Evolutionary conservation across 1,140 invertebrate species (phyloP).

Genomic region (Drosophila eugracilis): DNA sequence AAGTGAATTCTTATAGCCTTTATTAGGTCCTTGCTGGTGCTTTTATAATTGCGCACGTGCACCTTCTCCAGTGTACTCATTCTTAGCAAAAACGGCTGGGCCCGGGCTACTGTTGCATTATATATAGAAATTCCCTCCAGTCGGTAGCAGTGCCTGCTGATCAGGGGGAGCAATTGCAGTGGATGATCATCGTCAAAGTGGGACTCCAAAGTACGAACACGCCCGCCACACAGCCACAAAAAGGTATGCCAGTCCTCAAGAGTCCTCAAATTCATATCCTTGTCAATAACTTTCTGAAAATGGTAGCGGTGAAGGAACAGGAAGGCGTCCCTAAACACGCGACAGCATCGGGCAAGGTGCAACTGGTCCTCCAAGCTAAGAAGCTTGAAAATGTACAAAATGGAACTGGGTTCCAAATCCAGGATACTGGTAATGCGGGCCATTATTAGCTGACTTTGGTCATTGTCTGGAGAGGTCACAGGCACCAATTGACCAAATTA

Average conservation of each 20-base stretch:
- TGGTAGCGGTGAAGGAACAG: slow-evolving; percentile 52
- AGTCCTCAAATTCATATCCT: slow-evolving; percentile 48
- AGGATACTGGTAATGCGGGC: slow-evolving; percentile 65
- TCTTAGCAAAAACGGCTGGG: slow-evolving; percentile 48
- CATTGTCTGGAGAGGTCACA: slow-evolving; percentile 17
- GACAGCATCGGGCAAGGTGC: slow-evolving; percentile 62
- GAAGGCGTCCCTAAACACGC: slow-evolving; percentile 64
- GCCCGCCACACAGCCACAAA: slow-evolving; percentile 61
- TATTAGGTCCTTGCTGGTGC: slow-evolving; percentile 64
- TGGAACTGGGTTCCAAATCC: slow-evolving; percentile 58
- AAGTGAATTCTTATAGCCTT: slow-evolving; percentile 43
- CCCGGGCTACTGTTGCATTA: slow-evolving; percentile 53
- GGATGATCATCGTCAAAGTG: slow-evolving; percentile 69
- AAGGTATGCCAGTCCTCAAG: slow-evolving; percentile 70
- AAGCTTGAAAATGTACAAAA: slow-evolving; percentile 60
- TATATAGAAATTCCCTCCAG: slow-evolving; percentile 56
- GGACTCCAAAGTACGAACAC: slow-evolving; percentile 47
- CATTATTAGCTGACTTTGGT: slow-evolving; percentile 41
- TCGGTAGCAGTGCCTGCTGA: slow-evolving; percentile 54
- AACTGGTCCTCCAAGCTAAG: slow-evolving; percentile 64
- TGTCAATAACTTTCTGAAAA: slow-evolving; percentile 55
- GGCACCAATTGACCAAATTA: background rate
- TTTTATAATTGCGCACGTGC: slow-evolving; percentile 66
- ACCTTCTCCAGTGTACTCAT: slow-evolving; percentile 47
- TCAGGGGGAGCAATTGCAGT: slow-evolving; percentile 55